Evolutionary conservation across 2,888 invertebrate species (phyloP).

Genomic region (Trissolcus japonicus): DNA sequence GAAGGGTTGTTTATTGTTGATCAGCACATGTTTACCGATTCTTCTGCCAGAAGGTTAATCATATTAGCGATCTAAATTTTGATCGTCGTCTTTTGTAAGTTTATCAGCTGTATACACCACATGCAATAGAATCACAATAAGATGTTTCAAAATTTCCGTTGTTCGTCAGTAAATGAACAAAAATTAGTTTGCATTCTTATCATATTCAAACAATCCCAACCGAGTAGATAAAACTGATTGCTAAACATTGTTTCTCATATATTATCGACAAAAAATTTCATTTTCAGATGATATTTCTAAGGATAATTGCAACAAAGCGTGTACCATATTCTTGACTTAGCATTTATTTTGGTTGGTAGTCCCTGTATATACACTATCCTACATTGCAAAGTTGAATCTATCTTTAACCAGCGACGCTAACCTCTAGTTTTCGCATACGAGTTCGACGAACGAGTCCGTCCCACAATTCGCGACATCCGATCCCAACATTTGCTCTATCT

Average conservation of each 20-base stretch:
- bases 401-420: constrained; percentile 61
- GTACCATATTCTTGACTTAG: constrained; percentile 32
- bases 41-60: constrained; percentile 17
- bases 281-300: constrained; percentile 11
- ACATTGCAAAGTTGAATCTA: constrained; percentile 49
- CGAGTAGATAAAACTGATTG: too few species aligned
- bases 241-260: too few species aligned
- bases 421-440: constrained; percentile 59
- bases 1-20: neutral
- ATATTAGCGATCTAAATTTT: constrained; percentile 23
- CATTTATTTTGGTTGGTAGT: constrained; percentile 43
- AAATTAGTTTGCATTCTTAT: neutral
- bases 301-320: constrained; percentile 29
- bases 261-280: too few species aligned
- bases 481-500: too few species aligned
- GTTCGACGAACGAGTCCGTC: constrained; percentile 63
- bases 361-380: constrained; percentile 50
- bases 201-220: neutral
- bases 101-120: too few species aligned
- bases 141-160: neutral
- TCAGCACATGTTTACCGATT: neutral
- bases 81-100: neutral
- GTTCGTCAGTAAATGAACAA: neutral
- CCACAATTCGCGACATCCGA: constrained; percentile 49
- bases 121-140: neutral